Base-by-base conservation (phyloP, 2,888 invertebrate genomes). In the Ophion ventricosus region DNA sequence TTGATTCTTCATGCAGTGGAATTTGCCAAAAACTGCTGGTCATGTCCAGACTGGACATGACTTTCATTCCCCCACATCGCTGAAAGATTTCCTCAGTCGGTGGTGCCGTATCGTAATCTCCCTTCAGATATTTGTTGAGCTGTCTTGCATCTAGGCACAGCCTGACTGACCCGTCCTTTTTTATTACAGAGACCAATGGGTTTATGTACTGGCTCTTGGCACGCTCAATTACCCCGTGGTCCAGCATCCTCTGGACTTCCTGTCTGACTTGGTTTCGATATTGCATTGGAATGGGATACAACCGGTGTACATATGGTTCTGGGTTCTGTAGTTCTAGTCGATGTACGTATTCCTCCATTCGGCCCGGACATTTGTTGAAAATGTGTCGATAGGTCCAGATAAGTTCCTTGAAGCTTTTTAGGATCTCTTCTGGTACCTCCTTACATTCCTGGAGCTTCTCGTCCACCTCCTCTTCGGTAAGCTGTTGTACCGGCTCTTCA, bases 11-110 rank as follows among this genome's bases (percentile, higher is more conserved):
- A 8, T 70, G 63, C 2, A 78, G 23, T n/a, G 78, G 78, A 7
- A 78, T 63, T 54, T 78, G 78, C 78, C 78, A 78, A 11, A 78
- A 78, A 26, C 70, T 63, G 4, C 25, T 70, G 4, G 70, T 70
- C 0, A 78, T 20, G 29, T 78, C 78, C 1, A 78, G 35, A 0
- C 29, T 63, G 1, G 63, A 29, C 63, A 78, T 63, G 7, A 78
- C 23, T 1, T 14, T 64, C 0, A 14, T 23, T 0, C 8, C 14
- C 10, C 40, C 25, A 14, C 23, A 78, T 20, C 29, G 14, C 23
- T 78, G 77, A 23, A 77, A 67, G 11, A 77, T 77, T 11, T 59
- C 43, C 1, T 77, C 67, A 1, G n/a, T 63, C 0, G 7, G 26
- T 1, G 26, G 64, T 23, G 23, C 14, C 1, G 59, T 11, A 20